These are phyloP conservation scores for Dione juno DNA, from an alignment of 2,888 invertebrate species.

Conservation along the genomic window DNA sequence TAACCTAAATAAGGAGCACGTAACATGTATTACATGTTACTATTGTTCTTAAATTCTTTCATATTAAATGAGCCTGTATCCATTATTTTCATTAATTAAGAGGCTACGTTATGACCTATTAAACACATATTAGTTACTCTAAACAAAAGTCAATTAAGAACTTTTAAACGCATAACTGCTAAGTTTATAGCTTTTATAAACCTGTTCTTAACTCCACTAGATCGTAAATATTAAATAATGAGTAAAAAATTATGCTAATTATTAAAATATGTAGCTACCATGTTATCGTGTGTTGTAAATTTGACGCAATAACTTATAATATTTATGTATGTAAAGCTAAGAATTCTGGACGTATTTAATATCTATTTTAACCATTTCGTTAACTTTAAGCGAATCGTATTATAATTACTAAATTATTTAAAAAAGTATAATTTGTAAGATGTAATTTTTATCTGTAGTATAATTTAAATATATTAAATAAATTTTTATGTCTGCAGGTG, in stretches of 20 bases:
- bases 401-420: slow-evolving; percentile 23
- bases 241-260: slow-evolving; percentile 18
- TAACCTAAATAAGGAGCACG: too few species aligned
- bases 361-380: slow-evolving; percentile 13
- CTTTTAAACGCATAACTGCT: slow-evolving; percentile 11
- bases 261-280: slow-evolving; percentile 27
- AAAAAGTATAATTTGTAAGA: slow-evolving; percentile 10
- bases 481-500: slow-evolving; percentile 81
- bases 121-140: background rate
- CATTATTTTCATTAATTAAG: background rate
- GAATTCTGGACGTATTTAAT: slow-evolving; percentile 12
- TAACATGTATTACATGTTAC: background rate
- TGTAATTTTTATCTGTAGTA: slow-evolving; percentile 14
- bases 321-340: slow-evolving; percentile 18
- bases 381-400: slow-evolving; percentile 13
- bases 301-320: slow-evolving; percentile 20
- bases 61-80: background rate
- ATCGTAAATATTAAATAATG: slow-evolving; percentile 23
- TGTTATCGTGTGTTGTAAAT: slow-evolving; percentile 25
- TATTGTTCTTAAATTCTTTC: background rate
- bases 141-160: slow-evolving; percentile 24
- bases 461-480: slow-evolving; percentile 18
- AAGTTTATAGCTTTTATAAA: slow-evolving; percentile 10
- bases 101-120: slow-evolving; percentile 6
- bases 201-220: slow-evolving; percentile 12